Base-by-base conservation (phyloP, 2,888 invertebrate genomes). In the Trichacis sp. region DNA sequence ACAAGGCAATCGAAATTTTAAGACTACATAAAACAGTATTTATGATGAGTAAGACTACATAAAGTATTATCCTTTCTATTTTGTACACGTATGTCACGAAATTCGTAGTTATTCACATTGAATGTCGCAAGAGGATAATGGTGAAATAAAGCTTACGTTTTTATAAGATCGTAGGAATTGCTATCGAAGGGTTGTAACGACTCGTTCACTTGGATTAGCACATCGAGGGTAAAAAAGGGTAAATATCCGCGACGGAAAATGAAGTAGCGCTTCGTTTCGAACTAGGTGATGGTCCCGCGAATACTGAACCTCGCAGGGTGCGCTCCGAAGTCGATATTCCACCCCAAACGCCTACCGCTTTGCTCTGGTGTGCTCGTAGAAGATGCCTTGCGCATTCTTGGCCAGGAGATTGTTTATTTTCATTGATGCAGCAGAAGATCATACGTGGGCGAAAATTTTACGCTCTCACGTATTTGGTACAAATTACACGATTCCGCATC, bases 211-310 rank as follows among this genome's bases (percentile, higher is more conserved):
- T 42, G 24, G 38, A 30, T 50, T 40, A 11, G 48, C 38, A 55
- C 60, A 64, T 64, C 36, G 38, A 43, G 40, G 18, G 53, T 20
- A 20, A 57, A 50, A 55, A 53, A 48, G 17, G 29, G 24, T 38
- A 18, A 8, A 24, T 48, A 18, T 18, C 29, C 30, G 24, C 54
- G 33, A 17, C 40, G 60, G 50, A 48, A 53, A 36, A n/a, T 61
- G 68, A 61, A 59, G 55, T 64, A 51, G 64, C 57, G 61, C 56
- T 38, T 24, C 64, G 69, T 66, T 73, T 71, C 67, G 57, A 69
- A 77, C 81, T 75, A 82, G 77, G 78, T 80, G 80, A 74, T 80
- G 79, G 81, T 81, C 77, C 79, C 80, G 78, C 80, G 78, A 75
- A 77, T 74, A 82, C 81, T 81, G 82, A 81, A 78, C 74, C 69